A percentile compares a stretch with the other conserved stretches of the same genome.
Evolutionary conservation across 2,797 vertebrate species (phyloP).

Genomic region (Triplophysa bombifrons): DNA sequence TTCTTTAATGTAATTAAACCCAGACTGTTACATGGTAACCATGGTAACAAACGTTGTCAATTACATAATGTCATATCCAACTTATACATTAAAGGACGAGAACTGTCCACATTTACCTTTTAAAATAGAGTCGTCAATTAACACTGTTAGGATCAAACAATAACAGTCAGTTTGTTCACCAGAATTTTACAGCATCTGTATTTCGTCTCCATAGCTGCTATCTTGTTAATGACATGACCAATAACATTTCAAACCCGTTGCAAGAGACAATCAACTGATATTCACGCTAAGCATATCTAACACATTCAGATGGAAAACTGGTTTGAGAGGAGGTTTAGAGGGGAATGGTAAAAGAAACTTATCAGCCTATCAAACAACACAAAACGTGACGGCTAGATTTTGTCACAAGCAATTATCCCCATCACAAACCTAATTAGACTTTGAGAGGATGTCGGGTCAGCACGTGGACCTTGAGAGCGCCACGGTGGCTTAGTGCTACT

Average conservation of each 20-base stretch:
- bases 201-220: neutral
- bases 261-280: constrained; percentile 18
- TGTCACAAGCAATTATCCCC: constrained; percentile 65
- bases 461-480: constrained; percentile 41
- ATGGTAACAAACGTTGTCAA: constrained; percentile 24
- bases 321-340: constrained; percentile 5
- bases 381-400: constrained; percentile 45
- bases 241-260: constrained; percentile 4
- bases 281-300: constrained; percentile 25
- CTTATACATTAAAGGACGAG: neutral
- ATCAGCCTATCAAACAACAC: constrained; percentile 32
- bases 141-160: constrained; percentile 21
- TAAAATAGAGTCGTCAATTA: neutral
- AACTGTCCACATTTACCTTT: constrained; percentile 7
- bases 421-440: constrained; percentile 56
- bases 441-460: constrained; percentile 39
- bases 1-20: neutral
- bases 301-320: constrained; percentile 21
- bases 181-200: constrained; percentile 1
- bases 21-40: neutral
- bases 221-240: constrained; percentile 5
- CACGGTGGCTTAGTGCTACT: constrained; percentile 13
- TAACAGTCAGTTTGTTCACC: constrained; percentile 1
- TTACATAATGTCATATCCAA: constrained; percentile 9
- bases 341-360: constrained; percentile 22